These are phyloP conservation scores for Pseudomyrmex gracilis DNA, from an alignment of 1,140 invertebrate genomes.

Conservation along the genomic window DNA sequence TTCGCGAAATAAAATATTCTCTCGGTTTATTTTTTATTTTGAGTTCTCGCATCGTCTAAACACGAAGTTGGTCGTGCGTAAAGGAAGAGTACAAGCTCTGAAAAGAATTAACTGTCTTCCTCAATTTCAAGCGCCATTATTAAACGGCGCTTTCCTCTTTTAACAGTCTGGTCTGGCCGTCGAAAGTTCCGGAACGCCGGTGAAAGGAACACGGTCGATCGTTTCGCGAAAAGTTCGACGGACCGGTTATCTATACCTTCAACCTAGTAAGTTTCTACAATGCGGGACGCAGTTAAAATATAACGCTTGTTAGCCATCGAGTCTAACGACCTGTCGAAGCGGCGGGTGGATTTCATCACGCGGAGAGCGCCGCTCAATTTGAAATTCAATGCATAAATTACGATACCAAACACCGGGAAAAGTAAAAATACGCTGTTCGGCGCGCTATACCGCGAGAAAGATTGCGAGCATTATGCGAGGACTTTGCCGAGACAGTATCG, in stretches of 20 bases:
- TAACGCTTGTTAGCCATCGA: conserved; percentile 56
- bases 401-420: conserved; percentile 45
- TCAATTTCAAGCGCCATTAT: conserved; percentile 52
- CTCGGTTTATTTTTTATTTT: conserved; percentile 26
- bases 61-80: conserved; percentile 36
- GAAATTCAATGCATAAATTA: conserved; percentile 73
- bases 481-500: conserved; percentile 51
- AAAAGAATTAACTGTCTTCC: conserved; percentile 53
- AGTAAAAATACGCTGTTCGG: conserved; percentile 46
- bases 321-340: conserved; percentile 61
- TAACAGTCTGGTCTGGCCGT: neutral
- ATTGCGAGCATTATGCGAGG: conserved; percentile 49
- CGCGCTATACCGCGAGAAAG: conserved; percentile 29
- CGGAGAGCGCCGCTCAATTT: conserved; percentile 30
- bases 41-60: conserved; percentile 25
- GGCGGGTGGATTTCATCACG: conserved; percentile 38
- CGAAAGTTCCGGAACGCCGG: conserved; percentile 52
- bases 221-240: conserved; percentile 58
- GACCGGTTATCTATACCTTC: neutral
- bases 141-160: conserved; percentile 40
- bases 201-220: conserved; percentile 51
- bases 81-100: neutral
- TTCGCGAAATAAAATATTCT: conserved; percentile 4
- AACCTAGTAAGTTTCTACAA: conserved; percentile 32
- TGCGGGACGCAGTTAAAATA: conserved; percentile 54